These are phyloP conservation scores for Drosophila robusta DNA, from an alignment of 2,888 invertebrate species.

Conservation along the genomic window DNA sequence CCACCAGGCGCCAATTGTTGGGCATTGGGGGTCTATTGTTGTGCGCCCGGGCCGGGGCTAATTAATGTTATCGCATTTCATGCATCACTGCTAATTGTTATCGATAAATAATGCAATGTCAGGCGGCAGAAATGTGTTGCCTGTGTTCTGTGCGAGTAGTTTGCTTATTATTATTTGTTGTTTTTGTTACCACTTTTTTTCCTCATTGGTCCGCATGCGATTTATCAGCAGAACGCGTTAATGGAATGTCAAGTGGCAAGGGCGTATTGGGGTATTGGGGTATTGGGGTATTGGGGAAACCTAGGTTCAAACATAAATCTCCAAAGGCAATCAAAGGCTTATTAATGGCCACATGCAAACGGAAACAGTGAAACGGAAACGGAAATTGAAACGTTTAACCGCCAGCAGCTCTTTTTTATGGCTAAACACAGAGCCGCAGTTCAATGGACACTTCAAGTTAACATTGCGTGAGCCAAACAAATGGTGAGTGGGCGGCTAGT, in stretches of 20 bases:
- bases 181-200: background rate
- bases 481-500: background rate
- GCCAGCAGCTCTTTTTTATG: conserved; percentile 10
- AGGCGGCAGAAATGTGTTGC: conserved; percentile 37
- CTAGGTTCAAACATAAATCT: conserved; percentile 25
- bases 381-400: conserved; percentile 48
- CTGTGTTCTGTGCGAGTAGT: background rate
- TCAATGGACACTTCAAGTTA: conserved; percentile 13
- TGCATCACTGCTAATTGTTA: conserved; percentile 81
- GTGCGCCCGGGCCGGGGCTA: conserved; percentile 54
- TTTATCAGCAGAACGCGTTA: conserved; percentile 47
- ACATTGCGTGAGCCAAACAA: conserved; percentile 15
- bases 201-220: conserved; percentile 42
- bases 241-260: conserved; percentile 26
- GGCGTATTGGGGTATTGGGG: background rate
- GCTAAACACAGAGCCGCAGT: conserved; percentile 7
- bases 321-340: conserved; percentile 35
- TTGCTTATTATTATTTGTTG: conserved; percentile 12
- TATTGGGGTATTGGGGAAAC: background rate
- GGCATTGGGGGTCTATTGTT: conserved; percentile 22
- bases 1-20: conserved; percentile 37
- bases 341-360: conserved; percentile 39
- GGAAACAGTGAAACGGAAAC: conserved; percentile 29
- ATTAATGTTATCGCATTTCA: conserved; percentile 83
- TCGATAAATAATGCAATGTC: conserved; percentile 78